Evolutionary conservation across 2,113 vertebrate species (phyloP).

Genomic region (Aspiorhynchus laticeps): DNA sequence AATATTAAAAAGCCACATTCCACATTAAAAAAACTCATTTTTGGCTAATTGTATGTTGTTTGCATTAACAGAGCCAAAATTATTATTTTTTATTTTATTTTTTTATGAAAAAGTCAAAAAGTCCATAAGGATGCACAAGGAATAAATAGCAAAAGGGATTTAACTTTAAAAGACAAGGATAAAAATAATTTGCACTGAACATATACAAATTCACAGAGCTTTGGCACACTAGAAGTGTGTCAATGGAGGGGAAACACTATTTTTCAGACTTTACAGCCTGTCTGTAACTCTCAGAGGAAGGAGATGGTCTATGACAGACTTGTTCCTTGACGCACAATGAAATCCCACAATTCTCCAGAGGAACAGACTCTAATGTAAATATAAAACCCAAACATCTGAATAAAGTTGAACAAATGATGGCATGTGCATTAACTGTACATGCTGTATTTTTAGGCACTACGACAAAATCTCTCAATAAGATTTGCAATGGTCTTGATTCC

Average conservation of each 20-base stretch:
- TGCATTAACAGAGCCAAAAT: neutral
- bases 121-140: no score
- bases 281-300: constrained; percentile 54
- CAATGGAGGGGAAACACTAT: neutral
- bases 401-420: neutral
- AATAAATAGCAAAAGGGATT: neutral
- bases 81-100: no score
- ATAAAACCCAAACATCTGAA: constrained; percentile 2
- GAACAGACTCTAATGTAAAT: constrained; percentile 20
- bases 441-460: neutral
- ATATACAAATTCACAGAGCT: neutral
- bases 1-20: no score
- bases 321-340: constrained; percentile 58
- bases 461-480: neutral
- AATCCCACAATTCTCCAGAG: constrained; percentile 42
- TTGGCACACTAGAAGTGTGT: neutral
- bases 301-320: constrained; percentile 33
- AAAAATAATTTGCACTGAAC: neutral
- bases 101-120: no score
- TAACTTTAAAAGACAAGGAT: neutral
- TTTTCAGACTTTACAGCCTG: constrained; percentile 12
- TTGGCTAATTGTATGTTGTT: neutral
- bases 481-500: neutral
- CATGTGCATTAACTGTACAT: neutral
- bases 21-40: no score